phyloP scores from a whole-genome alignment of 2,888 invertebrate genomes.

The Omphaloscelis lunosa region DNA sequence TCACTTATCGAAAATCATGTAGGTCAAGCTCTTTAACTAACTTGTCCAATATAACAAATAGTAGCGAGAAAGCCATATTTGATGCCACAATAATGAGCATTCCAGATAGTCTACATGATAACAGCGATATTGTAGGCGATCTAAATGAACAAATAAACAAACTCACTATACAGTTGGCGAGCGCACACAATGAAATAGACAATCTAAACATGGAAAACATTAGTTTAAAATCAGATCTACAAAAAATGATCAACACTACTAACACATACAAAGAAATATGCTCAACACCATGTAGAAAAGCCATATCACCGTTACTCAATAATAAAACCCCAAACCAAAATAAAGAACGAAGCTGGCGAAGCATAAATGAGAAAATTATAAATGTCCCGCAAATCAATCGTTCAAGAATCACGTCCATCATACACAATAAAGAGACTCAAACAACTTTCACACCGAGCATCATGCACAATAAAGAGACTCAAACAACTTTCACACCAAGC shows the following conservation, averaged over 20 bases:
- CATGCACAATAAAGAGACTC: background rate
- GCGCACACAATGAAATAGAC: background rate
- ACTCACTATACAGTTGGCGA: background rate
- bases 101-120: constrained; percentile 16
- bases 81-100: too few species aligned
- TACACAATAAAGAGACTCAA: too few species aligned
- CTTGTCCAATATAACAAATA: too few species aligned
- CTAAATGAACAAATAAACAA: constrained; percentile 8
- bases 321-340: constrained; percentile 8
- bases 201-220: constrained; percentile 11
- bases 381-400: too few species aligned
- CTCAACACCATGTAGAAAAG: background rate
- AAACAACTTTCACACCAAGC: too few species aligned
- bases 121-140: background rate
- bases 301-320: background rate
- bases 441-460: background rate
- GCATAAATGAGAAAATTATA: background rate
- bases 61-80: too few species aligned
- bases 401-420: too few species aligned
- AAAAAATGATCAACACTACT: background rate
- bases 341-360: background rate
- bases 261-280: too few species aligned
- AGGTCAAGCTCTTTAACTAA: too few species aligned
- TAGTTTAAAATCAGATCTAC: constrained; percentile 4
- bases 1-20: too few species aligned